Evolutionary conservation across 2,113 vertebrate species (phyloP).

Genomic region (Rhinoderma darwinii): DNA sequence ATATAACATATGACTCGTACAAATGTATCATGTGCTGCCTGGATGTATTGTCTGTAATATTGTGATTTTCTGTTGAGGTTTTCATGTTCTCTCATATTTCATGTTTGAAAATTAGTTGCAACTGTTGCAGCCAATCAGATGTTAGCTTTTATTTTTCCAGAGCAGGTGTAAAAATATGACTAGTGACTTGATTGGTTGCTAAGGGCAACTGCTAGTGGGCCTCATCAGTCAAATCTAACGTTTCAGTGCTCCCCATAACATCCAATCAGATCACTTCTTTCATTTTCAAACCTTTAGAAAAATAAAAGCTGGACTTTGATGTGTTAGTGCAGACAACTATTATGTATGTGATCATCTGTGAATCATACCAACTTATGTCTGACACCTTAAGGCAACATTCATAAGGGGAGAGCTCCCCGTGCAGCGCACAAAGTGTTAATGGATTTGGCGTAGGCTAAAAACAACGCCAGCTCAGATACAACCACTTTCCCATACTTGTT

Average conservation of each 20-base stretch:
- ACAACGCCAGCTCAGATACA: neutral
- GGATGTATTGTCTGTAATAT: too few species aligned
- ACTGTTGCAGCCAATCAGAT: too few species aligned
- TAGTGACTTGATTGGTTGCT: neutral
- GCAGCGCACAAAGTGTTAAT: too few species aligned
- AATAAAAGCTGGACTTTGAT: neutral
- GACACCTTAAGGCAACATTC: neutral
- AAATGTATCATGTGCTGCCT: too few species aligned
- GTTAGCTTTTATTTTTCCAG: neutral
- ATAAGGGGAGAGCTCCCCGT: too few species aligned
- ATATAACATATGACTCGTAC: neutral
- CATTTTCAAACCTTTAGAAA: neutral
- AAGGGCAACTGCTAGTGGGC: neutral
- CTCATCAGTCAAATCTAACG: neutral
- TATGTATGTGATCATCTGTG: neutral
- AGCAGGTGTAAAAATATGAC: neutral
- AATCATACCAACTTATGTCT: neutral
- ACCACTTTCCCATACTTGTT: too few species aligned
- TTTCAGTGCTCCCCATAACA: neutral
- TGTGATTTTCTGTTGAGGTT: too few species aligned
- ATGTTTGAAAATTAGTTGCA: too few species aligned
- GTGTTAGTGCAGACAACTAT: neutral
- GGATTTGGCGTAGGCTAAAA: neutral
- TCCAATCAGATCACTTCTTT: neutral
- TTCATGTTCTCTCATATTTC: neutral